phyloP scores from a whole-genome alignment of 2,888 invertebrate species.

The Tenthredo amoena region DNA sequence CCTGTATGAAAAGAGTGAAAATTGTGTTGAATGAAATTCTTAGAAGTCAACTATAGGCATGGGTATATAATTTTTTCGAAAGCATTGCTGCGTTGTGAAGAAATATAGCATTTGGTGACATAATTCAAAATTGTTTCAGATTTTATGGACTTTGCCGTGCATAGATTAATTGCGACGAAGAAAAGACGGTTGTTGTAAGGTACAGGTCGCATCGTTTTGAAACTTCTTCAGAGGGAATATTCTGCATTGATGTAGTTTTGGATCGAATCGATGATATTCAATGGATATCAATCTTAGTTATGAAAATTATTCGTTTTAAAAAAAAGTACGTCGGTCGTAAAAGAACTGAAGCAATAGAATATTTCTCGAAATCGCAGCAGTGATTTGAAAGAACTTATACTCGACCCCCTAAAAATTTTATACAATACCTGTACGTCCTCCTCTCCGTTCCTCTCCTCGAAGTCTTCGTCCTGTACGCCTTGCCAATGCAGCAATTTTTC shows the following conservation, averaged over 20 bases:
- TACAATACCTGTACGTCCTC: slow-evolving; percentile 33
- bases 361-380: too few species aligned
- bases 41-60: not conserved
- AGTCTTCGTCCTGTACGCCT: slow-evolving; percentile 53
- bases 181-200: too few species aligned
- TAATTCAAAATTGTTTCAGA: not conserved
- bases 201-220: too few species aligned
- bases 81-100: not conserved
- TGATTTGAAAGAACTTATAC: not conserved
- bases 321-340: too few species aligned
- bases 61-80: not conserved
- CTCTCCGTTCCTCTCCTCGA: slow-evolving; percentile 33
- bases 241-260: too few species aligned
- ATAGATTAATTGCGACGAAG: too few species aligned
- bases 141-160: too few species aligned
- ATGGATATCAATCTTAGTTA: too few species aligned
- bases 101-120: not conserved
- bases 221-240: too few species aligned
- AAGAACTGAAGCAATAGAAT: too few species aligned
- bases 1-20: slow-evolving; percentile 33
- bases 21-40: not conserved
- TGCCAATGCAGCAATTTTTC: slow-evolving; percentile 63
- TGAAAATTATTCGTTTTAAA: too few species aligned
- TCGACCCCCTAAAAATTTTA: not conserved
- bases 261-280: too few species aligned